Evolutionary conservation across 2,888 invertebrate genomes (phyloP), one percentile per base, ranked within the genome.

Genomic region (Andrena dorsata): DNA sequence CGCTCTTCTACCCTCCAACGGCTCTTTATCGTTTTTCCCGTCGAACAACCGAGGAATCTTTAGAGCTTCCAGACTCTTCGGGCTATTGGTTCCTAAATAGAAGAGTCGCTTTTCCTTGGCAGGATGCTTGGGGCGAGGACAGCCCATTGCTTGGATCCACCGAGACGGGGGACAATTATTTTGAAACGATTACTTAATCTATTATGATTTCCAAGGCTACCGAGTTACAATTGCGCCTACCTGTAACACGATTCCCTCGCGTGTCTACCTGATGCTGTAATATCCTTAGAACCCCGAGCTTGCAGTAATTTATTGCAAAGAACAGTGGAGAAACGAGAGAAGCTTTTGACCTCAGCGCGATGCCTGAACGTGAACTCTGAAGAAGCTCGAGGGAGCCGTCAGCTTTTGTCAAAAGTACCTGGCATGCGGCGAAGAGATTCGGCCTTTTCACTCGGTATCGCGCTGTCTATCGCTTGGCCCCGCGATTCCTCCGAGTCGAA

Each of bases 1-100:
- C 58, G 60, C 69, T 73, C 70, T 53, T 58, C 41, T n/a, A 32
- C 41, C 58, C 66, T 61, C 60, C 6, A 58, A 2, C 30, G 28
- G 53, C 23, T 28, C 69, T 75, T 68, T 49, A 64, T 72, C 82
- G 72, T 71, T 83, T 84, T 60, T 41, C 66, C 63, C 60, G 30
- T 32, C 69, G 70, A 83, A 83, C 73, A 82, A 77, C 72, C 71
- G 64, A 70, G 61, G 65, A 63, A 66, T 80, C 70, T 64, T 56
- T 63, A 49, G 26, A 58, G 61, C 49, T 56, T 66, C 53, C 63
- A 26, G 53, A 13, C 56, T 80, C 81, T 47, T 56, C 66, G 49
- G 61, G 82, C 78, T 82, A 82, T 82, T 80, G 78, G 76, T 51
- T 82, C 72, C 76, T 71, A 86, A 86, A 85, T 84, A 78, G 83